Evolutionary conservation across 2,797 vertebrate genomes (phyloP), one percentile per base, ranked within the genome.

Genomic region (Dendrocincla fuliginosa): DNA sequence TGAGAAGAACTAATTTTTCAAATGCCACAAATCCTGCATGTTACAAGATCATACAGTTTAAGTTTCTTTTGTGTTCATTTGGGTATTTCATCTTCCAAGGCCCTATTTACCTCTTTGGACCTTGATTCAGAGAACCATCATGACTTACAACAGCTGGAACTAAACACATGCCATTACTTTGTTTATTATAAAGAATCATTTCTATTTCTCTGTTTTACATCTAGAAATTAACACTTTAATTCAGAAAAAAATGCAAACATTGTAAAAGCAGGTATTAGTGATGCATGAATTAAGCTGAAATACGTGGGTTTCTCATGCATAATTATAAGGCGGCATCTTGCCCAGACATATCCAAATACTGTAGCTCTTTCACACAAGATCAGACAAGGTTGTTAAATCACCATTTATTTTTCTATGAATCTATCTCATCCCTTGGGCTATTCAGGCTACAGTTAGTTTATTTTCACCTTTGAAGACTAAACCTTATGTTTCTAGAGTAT

Each of bases 341-440:
- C 89, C 80, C 52, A 70, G 94, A 89, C 87, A 18, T 22, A 82
- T 57, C 25, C 32, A 55, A 52, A 59, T 59, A 60, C 59, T 78
- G 60, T 7, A 84, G 71, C 20, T 84, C 37, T 39, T 95, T 94
- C 60, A 84, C 71, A 82, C 81, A 88, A 93, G 92, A 90, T 88
- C 77, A 96, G 87, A 85, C 89, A 68, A 65, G 68, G 57, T n/a
- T 86, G 53, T 90, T 87, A 90, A 95, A 68, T 80, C 77, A 63
- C 32, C 53, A 74, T 87, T 94, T 92, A 69, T 96, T 97, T 96
- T 96, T 80, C 82, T 91, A 61, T 50, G 33, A 95, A 80, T 39
- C 18, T 64, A 59, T 76, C 78, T 94, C 87, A 73, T 86, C 74
- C 86, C 86, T 75, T 39, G 46, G 71, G 82, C 57, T 63, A 10